These are phyloP conservation scores for Nysson spinosus DNA, from an alignment of 2,888 invertebrate genomes.

Conservation along the genomic window DNA sequence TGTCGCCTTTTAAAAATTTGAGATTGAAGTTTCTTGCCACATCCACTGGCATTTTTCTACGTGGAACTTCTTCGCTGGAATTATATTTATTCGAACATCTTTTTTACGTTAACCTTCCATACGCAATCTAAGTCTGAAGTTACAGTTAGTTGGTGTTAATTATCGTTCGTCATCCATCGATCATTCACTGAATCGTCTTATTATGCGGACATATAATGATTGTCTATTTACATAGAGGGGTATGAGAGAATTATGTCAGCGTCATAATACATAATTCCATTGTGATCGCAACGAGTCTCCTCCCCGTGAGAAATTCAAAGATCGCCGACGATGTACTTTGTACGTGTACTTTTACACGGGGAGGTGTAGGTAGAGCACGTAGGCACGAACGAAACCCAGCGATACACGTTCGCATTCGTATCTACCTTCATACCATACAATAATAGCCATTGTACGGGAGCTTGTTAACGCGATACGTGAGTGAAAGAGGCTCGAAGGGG, in stretches of 20 bases:
- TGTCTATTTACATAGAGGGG: neutral
- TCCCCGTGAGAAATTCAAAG: conserved; percentile 17
- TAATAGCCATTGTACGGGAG: conserved; percentile 61
- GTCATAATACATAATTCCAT: conserved; percentile 36
- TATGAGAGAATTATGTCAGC: conserved; percentile 10
- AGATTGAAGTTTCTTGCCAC: too few relatives aligned
- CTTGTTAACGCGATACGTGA: conserved; percentile 61
- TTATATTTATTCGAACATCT: too few relatives aligned
- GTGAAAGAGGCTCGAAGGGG: conserved; percentile 32
- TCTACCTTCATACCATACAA: conserved; percentile 60
- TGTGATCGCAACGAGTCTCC: conserved; percentile 10
- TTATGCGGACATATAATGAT: too few relatives aligned
- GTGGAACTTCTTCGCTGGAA: too few relatives aligned
- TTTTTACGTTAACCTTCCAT: too few relatives aligned
- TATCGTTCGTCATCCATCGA: too few relatives aligned
- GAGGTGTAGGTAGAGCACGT: conserved; percentile 37
- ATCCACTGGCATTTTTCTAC: too few relatives aligned
- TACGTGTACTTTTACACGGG: conserved; percentile 33
- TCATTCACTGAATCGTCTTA: too few relatives aligned
- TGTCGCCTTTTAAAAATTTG: too few relatives aligned
- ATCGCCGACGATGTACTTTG: conserved; percentile 13
- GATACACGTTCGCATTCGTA: conserved; percentile 30
- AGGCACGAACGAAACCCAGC: conserved; percentile 28
- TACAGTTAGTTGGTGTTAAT: too few relatives aligned
- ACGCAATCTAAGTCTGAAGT: too few relatives aligned